Evolutionary conservation across 2,113 vertebrate species (phyloP).

Genomic region (Phrynocephalus versicolor): DNA sequence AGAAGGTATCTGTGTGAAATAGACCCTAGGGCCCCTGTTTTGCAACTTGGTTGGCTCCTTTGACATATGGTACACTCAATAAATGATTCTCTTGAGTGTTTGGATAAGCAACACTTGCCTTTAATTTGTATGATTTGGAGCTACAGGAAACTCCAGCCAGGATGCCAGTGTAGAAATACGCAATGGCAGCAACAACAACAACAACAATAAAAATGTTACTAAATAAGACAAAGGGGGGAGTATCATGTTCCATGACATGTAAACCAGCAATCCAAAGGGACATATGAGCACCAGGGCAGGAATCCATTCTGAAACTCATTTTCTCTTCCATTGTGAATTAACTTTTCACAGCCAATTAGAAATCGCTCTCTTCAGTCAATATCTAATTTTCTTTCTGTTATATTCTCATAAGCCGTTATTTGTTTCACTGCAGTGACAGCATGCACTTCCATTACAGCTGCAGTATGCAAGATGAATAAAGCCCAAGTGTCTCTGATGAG

Average conservation of each 20-base stretch:
- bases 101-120: background rate
- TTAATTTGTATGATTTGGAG: background rate
- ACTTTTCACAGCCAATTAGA: constrained; percentile 52
- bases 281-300: constrained; percentile 10
- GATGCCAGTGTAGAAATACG: background rate
- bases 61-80: background rate
- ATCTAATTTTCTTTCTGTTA: constrained; percentile 62
- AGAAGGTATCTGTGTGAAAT: no score
- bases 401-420: constrained; percentile 35
- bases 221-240: background rate
- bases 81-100: background rate
- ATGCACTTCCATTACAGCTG: constrained; percentile 28
- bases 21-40: background rate
- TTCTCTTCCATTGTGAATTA: constrained; percentile 45
- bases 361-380: constrained; percentile 53
- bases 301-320: constrained; percentile 45
- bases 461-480: constrained; percentile 29
- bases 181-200: background rate
- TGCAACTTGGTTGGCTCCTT: background rate
- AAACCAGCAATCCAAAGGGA: constrained; percentile 2
- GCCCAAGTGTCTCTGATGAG: constrained; percentile 9
- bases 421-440: constrained; percentile 26
- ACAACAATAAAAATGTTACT: background rate
- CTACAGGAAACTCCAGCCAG: background rate
- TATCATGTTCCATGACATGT: background rate